Evolutionary conservation across 2,797 vertebrate genomes (phyloP).

Genomic region (Cynodonichthys magdalenae): DNA sequence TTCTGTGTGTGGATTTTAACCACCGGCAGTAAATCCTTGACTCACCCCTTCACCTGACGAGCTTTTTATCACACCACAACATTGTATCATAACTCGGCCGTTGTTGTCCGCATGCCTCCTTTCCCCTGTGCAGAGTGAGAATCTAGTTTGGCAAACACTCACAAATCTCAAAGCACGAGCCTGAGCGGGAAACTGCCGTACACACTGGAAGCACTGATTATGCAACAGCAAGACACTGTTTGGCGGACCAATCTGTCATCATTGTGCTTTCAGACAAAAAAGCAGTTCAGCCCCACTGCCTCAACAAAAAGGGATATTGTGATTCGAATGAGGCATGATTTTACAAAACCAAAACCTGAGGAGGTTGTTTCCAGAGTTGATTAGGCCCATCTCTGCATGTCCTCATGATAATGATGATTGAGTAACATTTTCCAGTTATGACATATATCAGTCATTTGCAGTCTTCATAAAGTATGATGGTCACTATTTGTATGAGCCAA

Average conservation of each 20-base stretch:
- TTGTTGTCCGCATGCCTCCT: constrained; percentile 24
- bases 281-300: constrained; percentile 11
- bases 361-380: constrained; percentile 23
- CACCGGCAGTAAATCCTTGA: constrained; percentile 41
- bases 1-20: constrained; percentile 33
- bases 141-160: background rate
- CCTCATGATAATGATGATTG: constrained; percentile 40
- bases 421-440: constrained; percentile 23
- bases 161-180: constrained; percentile 17
- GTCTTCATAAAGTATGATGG: constrained; percentile 3
- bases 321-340: constrained; percentile 14
- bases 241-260: constrained; percentile 14
- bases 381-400: constrained; percentile 31
- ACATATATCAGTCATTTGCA: constrained; percentile 40
- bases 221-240: constrained; percentile 22
- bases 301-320: constrained; percentile 12
- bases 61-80: constrained; percentile 48
- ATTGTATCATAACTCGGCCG: constrained; percentile 25
- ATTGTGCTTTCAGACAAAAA: constrained; percentile 20
- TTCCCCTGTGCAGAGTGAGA: constrained; percentile 8
- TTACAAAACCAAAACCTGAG: background rate
- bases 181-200: constrained; percentile 24
- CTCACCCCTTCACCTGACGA: constrained; percentile 47
- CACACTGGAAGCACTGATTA: constrained; percentile 32
- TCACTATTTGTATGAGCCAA: constrained; percentile 1